Percentiles rank a stretch among this genome's conserved stretches.
These are phyloP conservation scores for Plutomurus gul DNA, from an alignment of 1,140 invertebrate genomes.

Conservation along the genomic window DNA sequence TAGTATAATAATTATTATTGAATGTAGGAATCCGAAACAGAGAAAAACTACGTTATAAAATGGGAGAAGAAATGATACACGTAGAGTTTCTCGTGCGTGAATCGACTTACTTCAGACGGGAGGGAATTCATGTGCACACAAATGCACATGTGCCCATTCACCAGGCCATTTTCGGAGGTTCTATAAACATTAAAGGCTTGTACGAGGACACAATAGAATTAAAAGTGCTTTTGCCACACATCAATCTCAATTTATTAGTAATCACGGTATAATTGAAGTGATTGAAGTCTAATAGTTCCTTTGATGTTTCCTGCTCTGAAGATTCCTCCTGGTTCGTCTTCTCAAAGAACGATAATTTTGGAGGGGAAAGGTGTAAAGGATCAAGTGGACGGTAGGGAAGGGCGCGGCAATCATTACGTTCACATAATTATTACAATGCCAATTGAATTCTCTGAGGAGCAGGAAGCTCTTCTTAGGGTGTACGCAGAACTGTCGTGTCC, in stretches of 20 bases:
- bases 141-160: conserved; percentile 82
- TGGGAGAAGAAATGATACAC: too few species aligned
- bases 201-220: conserved; percentile 87
- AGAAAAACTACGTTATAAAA: too few species aligned
- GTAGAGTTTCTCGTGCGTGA: conserved; percentile 89
- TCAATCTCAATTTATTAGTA: conserved; percentile 55
- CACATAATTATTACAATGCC: conserved; percentile 86
- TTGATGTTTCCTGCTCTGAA: conserved; percentile 57
- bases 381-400: conserved; percentile 77
- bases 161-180: conserved; percentile 92
- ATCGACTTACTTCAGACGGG: conserved; percentile 87
- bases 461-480: conserved; percentile 79
- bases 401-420: conserved; percentile 93
- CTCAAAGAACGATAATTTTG: conserved; percentile 84
- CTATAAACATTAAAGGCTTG: conserved; percentile 86
- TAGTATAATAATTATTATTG: too few species aligned
- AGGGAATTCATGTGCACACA: conserved; percentile 92
- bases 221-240: too few species aligned
- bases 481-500: conserved; percentile 89
- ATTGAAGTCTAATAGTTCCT: not conserved
- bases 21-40: too few species aligned
- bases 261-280: not conserved
- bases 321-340: conserved; percentile 88
- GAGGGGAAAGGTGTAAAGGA: conserved; percentile 90
- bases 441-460: conserved; percentile 74